Conservation (phyloP, 1,140 invertebrate genomes). For the Microplitis demolitor region DNA sequence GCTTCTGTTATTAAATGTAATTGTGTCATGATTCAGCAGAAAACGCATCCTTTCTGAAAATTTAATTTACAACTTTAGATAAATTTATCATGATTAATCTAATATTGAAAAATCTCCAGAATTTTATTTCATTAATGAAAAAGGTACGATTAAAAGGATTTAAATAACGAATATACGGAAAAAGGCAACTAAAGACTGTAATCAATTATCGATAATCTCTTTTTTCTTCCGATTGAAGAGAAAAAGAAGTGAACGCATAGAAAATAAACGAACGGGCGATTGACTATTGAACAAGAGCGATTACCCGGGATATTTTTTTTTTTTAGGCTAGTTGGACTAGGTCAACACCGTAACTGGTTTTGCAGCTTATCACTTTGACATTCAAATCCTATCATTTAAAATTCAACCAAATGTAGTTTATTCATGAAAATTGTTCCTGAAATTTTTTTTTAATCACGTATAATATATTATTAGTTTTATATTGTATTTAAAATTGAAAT, state of each 20-base stretch:
- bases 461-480: too few relatives aligned
- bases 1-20: not conserved
- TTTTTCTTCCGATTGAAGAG: constrained; percentile 13
- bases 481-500: too few relatives aligned
- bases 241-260: not conserved
- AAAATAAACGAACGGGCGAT: not conserved
- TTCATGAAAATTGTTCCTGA: not conserved
- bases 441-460: too few relatives aligned
- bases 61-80: too few relatives aligned
- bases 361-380: constrained; percentile 39
- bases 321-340: constrained; percentile 47
- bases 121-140: not conserved
- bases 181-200: constrained; percentile 7
- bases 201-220: constrained; percentile 18
- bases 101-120: too few relatives aligned
- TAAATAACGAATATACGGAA: not conserved
- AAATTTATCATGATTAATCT: too few relatives aligned
- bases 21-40: not conserved
- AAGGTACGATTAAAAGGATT: not conserved
- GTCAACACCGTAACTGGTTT: constrained; percentile 40
- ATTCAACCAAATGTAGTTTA: not conserved
- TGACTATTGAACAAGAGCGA: constrained; percentile 17
- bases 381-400: constrained; percentile 36
- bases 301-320: constrained; percentile 11
- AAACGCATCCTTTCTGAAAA: not conserved